Conservation (phyloP, 2,113 vertebrate species). For the Bubo bubo region DNA sequence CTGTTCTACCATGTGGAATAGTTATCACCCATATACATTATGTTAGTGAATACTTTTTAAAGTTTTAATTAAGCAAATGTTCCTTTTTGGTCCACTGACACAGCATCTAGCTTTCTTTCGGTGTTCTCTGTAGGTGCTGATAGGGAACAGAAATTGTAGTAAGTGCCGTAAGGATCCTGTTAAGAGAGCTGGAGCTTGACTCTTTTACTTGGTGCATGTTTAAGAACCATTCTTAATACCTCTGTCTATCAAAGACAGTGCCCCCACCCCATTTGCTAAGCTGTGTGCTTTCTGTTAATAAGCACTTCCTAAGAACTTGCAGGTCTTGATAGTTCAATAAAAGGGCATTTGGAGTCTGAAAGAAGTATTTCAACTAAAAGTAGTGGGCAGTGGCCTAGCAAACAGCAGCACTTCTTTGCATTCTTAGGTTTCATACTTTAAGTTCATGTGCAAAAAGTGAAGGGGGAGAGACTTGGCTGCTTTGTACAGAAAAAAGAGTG, state of each 20-base stretch:
- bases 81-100: background rate
- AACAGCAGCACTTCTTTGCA: background rate
- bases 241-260: background rate
- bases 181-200: background rate
- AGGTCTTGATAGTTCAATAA: background rate
- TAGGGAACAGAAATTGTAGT: background rate
- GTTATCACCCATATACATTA: background rate
- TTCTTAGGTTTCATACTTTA: background rate
- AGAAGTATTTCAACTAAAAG: background rate
- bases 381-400: background rate
- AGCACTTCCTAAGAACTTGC: background rate
- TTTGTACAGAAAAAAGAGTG: background rate
- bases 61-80: conserved; percentile 11
- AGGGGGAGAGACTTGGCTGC: background rate
- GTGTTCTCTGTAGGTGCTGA: background rate
- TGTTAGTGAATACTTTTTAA: background rate
- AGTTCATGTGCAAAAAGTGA: background rate
- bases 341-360: background rate
- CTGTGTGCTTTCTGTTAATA: background rate
- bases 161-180: background rate
- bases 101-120: background rate
- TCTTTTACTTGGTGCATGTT: background rate
- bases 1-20: background rate
- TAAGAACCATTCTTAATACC: background rate
- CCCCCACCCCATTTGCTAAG: background rate